Conservation (phyloP, 2,888 invertebrate genomes). For the Venustoraphidia nigricollis region DNA sequence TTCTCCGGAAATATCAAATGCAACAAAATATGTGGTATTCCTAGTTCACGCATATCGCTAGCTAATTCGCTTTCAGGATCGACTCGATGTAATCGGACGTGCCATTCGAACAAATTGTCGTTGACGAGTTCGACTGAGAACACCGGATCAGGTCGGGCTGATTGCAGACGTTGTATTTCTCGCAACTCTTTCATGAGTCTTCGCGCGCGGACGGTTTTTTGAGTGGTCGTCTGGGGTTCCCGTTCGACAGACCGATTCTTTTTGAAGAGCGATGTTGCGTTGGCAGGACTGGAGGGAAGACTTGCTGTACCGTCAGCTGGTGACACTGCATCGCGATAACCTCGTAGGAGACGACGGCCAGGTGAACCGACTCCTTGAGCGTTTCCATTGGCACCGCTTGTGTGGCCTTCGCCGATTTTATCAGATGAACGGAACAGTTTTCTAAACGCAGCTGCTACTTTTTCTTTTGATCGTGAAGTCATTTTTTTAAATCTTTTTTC, state of each 20-base stretch:
- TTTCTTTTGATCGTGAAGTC: conserved; percentile 68
- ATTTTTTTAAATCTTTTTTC: conserved; percentile 26
- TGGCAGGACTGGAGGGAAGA: conserved; percentile 32
- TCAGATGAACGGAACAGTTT: conserved; percentile 61
- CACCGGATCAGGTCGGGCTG: conserved; percentile 49
- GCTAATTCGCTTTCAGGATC: conserved; percentile 74
- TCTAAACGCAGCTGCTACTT: conserved; percentile 64
- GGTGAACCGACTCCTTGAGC: conserved; percentile 30
- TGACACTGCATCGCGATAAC: conserved; percentile 20
- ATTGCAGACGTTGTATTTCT: conserved; percentile 61
- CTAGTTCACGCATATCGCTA: conserved; percentile 64
- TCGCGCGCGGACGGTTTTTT: conserved; percentile 52
- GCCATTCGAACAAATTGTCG: conserved; percentile 80
- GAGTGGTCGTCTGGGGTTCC: conserved; percentile 30
- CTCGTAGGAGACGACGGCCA: conserved; percentile 22
- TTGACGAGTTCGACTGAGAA: conserved; percentile 75
- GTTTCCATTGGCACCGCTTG: conserved; percentile 24
- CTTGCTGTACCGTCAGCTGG: conserved; percentile 29
- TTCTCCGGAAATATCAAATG: conserved; percentile 76
- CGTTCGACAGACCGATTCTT: conserved; percentile 21
- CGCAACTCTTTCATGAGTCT: conserved; percentile 75
- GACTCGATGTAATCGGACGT: conserved; percentile 63
- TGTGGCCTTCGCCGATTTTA: conserved; percentile 47
- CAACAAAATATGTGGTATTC: conserved; percentile 56
- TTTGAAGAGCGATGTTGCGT: conserved; percentile 25